A percentile compares a stretch with the other conserved stretches of the same genome.
Conservation (phyloP, 2,797 vertebrate genomes). For the Acanthornis magna region DNA sequence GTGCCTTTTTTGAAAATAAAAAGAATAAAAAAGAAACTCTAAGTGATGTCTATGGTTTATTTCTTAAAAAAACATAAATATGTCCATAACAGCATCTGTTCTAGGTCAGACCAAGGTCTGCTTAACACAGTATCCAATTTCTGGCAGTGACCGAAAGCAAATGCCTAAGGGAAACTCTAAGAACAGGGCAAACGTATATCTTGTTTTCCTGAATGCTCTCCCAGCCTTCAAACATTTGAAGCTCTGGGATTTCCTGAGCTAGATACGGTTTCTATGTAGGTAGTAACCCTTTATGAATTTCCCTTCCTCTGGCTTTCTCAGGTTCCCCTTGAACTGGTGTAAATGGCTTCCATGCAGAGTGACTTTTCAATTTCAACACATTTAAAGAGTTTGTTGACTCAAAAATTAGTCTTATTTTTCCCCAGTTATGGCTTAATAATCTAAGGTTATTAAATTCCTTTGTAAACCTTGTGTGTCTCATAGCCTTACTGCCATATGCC, state of each 20-base stretch:
- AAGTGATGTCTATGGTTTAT: neutral
- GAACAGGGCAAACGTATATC: neutral
- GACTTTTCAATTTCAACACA: neutral
- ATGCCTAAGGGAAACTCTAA: neutral
- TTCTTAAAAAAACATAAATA: neutral
- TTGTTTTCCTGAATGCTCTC: conserved; percentile 29
- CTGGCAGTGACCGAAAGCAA: neutral
- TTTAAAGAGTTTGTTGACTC: neutral
- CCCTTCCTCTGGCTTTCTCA: neutral
- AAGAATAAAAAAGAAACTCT: too few relatives aligned
- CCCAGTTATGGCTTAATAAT: neutral
- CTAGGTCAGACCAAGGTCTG: neutral
- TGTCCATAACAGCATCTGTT: neutral
- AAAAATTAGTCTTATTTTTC: neutral
- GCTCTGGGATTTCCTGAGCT: conserved; percentile 44
- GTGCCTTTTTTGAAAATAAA: neutral
- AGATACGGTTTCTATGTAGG: neutral
- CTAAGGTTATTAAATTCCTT: neutral
- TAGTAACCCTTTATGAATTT: conserved; percentile 16
- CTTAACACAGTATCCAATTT: neutral
- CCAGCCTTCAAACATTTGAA: neutral
- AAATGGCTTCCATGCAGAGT: neutral
- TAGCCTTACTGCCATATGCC: neutral
- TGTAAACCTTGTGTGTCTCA: neutral
- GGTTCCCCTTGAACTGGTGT: neutral